A percentile compares a stretch with the other conserved stretches of the same genome.
Conservation (phyloP, 2,113 vertebrate species). For the Coreoperca whiteheadi region DNA sequence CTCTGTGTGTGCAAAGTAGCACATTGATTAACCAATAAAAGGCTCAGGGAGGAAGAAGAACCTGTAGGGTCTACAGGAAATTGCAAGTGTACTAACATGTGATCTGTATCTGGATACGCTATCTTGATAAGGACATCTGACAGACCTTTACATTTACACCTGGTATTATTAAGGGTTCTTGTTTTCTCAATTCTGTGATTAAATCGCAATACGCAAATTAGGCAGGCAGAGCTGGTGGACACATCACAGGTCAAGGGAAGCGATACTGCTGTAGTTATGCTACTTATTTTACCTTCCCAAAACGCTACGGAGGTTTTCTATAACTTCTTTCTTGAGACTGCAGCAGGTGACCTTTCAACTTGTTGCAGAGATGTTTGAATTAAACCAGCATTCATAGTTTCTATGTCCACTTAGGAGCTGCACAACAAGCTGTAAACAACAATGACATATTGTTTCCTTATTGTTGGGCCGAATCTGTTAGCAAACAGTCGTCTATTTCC, state of each 20-base stretch:
- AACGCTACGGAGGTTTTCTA: background rate
- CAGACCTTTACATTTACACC: background rate
- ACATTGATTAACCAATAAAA: constrained; percentile 58
- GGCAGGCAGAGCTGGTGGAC: background rate
- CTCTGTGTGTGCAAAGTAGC: constrained; percentile 27
- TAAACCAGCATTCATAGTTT: too few relatives aligned
- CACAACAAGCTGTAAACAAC: background rate
- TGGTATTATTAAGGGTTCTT: background rate
- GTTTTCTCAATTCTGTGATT: background rate
- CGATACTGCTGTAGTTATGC: background rate
- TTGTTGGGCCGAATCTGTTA: too few relatives aligned
- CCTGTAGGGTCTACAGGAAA: constrained; percentile 17
- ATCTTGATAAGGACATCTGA: background rate
- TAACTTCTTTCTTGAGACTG: background rate
- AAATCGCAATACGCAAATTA: background rate
- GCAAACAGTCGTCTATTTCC: too few relatives aligned
- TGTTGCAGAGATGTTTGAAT: background rate
- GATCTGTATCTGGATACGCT: background rate
- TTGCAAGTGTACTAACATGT: background rate
- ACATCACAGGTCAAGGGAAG: background rate
- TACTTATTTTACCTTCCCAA: background rate
- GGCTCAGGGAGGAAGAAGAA: constrained; percentile 8
- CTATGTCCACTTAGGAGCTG: background rate
- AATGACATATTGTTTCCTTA: background rate
- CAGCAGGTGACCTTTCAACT: background rate